phyloP scores from a whole-genome alignment of 64 coral and sea anemone genomes.

The Pocillopora damicornis region DNA sequence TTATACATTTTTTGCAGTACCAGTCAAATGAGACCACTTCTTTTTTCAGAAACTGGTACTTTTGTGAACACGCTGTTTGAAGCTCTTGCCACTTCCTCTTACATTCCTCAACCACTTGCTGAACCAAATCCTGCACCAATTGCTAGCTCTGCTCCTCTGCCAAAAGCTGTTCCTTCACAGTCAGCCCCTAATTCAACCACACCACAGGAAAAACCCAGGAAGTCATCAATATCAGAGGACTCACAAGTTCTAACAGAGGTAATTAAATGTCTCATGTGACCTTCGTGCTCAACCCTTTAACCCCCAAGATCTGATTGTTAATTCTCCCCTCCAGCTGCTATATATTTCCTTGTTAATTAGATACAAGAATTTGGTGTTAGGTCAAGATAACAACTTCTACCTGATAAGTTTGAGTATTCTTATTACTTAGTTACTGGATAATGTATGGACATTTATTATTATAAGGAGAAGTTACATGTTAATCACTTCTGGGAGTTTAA shows the following conservation, averaged over 20 bases:
- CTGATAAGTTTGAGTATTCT: no score
- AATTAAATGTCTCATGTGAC: neutral
- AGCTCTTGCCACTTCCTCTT: conserved; percentile 70
- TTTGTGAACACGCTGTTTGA: conserved; percentile 96
- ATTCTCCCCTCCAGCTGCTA: no score
- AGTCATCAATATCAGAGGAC: conserved; percentile 54
- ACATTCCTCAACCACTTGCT: conserved; percentile 56
- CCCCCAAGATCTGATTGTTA: no score
- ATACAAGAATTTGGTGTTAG: no score
- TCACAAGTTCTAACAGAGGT: conserved; percentile 30
- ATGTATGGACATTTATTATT: no score
- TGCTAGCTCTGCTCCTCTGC: neutral
- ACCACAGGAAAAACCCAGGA: conserved; percentile 46
- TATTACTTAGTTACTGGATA: no score
- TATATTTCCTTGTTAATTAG: no score
- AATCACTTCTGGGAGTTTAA: no score
- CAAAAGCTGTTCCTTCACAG: neutral
- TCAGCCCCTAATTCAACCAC: neutral
- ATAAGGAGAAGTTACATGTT: no score
- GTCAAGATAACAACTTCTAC: no score
- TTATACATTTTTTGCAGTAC: neutral
- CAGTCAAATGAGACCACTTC: neutral
- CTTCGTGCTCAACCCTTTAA: no score
- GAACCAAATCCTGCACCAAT: conserved; percentile 32
- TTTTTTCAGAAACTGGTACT: conserved; percentile 66